Evolutionary conservation across 1,140 invertebrate genomes (phyloP).

Genomic region (Proctacanthus coquilletti): DNA sequence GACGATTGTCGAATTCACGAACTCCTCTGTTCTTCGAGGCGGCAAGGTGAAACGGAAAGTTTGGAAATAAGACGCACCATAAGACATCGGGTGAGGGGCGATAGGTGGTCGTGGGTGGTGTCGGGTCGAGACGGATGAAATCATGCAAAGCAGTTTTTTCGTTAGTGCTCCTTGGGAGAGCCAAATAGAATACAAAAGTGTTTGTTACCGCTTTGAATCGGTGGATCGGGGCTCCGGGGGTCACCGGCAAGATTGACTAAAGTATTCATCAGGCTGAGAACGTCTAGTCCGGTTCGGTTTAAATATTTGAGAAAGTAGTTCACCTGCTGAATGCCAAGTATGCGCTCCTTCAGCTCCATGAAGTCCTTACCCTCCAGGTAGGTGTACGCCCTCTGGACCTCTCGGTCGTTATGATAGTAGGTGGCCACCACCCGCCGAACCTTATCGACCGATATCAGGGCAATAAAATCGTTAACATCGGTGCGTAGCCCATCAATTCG

Average conservation of each 20-base stretch:
- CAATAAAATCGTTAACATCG: conserved; percentile 19
- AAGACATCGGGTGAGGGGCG: conserved; percentile 6
- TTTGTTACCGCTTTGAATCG: too few relatives aligned
- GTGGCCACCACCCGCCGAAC: conserved; percentile 15
- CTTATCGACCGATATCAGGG: conserved; percentile 14
- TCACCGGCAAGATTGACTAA: conserved; percentile 8
- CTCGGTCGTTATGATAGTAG: conserved; percentile 20
- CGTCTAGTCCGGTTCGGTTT: conserved; percentile 17
- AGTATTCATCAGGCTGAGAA: conserved; percentile 11
- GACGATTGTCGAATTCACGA: conserved; percentile 1
- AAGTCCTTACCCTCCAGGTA: conserved; percentile 15
- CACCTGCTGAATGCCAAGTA: conserved; percentile 16
- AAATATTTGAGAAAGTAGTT: conserved; percentile 17
- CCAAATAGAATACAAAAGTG: too few relatives aligned
- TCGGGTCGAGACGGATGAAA: conserved; percentile 2
- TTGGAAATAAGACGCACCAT: conserved; percentile 5
- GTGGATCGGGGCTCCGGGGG: too few relatives aligned
- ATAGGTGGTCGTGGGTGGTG: background rate
- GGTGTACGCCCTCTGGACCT: conserved; percentile 18
- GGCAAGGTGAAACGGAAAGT: background rate
- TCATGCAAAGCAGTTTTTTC: conserved; percentile 13
- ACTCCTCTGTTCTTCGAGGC: background rate
- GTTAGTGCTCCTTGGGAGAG: background rate
- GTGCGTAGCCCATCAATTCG: conserved; percentile 8
- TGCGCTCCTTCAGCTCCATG: conserved; percentile 12